Evolutionary conservation across 2,888 invertebrate species (phyloP).

Genomic region (Hypsopygia costalis): DNA sequence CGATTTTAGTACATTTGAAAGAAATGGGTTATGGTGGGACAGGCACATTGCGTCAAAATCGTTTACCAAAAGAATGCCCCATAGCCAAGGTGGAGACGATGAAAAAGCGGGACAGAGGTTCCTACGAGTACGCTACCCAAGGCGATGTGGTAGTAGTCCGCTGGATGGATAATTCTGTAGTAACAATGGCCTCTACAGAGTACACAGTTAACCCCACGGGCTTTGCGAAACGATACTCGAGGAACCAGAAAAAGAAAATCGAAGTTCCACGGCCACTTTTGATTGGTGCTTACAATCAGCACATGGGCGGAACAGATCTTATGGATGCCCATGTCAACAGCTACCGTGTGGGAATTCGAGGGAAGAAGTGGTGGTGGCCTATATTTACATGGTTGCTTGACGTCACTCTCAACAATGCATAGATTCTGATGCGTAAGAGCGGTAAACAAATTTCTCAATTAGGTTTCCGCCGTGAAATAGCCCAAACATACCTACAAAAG

Average conservation of each 20-base stretch:
- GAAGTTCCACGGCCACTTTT: background rate
- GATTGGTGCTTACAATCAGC: background rate
- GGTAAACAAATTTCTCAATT: background rate
- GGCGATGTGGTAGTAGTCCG: background rate
- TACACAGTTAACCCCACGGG: background rate
- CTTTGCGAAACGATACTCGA: background rate
- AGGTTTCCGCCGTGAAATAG: background rate
- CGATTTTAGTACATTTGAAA: constrained; percentile 5
- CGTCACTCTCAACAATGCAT: constrained; percentile 7
- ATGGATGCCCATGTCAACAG: constrained; percentile 11
- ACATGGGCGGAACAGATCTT: constrained; percentile 10
- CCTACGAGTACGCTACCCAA: background rate
- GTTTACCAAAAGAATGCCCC: constrained; percentile 2
- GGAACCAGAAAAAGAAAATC: background rate
- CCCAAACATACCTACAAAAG: background rate
- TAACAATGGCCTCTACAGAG: background rate
- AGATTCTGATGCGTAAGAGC: background rate
- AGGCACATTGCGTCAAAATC: background rate
- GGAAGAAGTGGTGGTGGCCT: constrained; percentile 13
- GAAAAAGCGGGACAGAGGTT: background rate
- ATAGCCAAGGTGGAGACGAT: background rate
- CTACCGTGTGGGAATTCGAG: constrained; percentile 9
- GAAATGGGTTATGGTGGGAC: background rate
- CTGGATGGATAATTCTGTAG: constrained; percentile 4
- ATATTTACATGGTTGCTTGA: constrained; percentile 11